Conservation (phyloP, 2,888 invertebrate species). For the Nycteola revayana region DNA sequence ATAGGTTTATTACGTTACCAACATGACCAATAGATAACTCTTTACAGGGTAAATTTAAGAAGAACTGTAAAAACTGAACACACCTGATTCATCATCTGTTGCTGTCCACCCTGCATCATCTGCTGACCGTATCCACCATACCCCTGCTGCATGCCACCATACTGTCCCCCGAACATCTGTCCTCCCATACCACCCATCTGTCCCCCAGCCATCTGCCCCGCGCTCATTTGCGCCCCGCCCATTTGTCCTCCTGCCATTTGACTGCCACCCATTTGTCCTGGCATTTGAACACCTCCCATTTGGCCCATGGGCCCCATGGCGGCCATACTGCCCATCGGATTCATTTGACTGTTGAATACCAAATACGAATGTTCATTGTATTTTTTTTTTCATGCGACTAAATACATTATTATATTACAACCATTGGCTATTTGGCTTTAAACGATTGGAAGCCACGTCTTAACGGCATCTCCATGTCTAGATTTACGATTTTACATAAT, state of each 20-base stretch:
- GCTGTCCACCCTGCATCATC: constrained; percentile 78
- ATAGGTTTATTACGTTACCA: too few relatives aligned
- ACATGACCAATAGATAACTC: too few relatives aligned
- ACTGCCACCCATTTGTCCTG: constrained; percentile 58
- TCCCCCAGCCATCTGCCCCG: constrained; percentile 64
- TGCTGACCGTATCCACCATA: constrained; percentile 72
- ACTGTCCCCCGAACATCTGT: constrained; percentile 83
- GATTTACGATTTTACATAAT: too few relatives aligned
- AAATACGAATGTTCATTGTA: too few relatives aligned
- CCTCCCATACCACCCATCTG: constrained; percentile 76
- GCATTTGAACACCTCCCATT: constrained; percentile 67
- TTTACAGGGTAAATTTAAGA: too few relatives aligned
- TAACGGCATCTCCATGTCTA: too few relatives aligned
- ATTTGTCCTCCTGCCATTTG: constrained; percentile 65
- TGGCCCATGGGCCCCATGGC: constrained; percentile 72
- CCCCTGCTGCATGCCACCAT: constrained; percentile 83
- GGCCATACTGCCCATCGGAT: constrained; percentile 56
- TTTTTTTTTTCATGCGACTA: too few relatives aligned
- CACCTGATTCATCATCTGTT: constrained; percentile 79
- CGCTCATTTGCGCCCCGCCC: constrained; percentile 63
- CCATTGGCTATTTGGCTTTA: too few relatives aligned
- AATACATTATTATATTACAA: too few relatives aligned
- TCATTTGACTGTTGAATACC: constrained; percentile 66
- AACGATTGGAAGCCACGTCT: too few relatives aligned
- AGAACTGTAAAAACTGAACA: too few relatives aligned